These are phyloP conservation scores for Drosophila rubida DNA, from an alignment of 2,888 invertebrate genomes.

Conservation along the genomic window DNA sequence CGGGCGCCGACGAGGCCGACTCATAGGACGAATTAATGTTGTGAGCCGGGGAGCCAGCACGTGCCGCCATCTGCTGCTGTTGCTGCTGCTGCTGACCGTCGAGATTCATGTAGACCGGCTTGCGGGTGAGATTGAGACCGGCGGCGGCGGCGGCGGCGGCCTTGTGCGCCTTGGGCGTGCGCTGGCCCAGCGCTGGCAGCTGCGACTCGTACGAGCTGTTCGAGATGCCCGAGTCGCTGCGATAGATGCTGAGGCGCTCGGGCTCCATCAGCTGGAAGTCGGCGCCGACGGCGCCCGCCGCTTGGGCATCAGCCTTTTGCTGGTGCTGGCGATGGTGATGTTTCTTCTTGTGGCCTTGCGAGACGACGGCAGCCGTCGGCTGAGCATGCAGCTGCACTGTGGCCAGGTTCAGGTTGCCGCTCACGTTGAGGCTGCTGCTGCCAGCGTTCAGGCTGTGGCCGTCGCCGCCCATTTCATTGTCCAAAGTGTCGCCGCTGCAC, in stretches of 20 bases:
- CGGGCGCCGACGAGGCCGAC: conserved; percentile 73
- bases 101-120: conserved; percentile 76
- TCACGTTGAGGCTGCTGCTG: conserved; percentile 32
- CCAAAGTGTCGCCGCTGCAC: conserved; percentile 62
- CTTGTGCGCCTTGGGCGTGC: conserved; percentile 67
- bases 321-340: conserved; percentile 83
- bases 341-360: conserved; percentile 78
- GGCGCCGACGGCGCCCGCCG: conserved; percentile 41
- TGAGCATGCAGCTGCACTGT: conserved; percentile 74
- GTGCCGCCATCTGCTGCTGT: conserved; percentile 42
- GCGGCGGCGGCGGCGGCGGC: conserved; percentile 36
- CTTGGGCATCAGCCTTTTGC: conserved; percentile 69
- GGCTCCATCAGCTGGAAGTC: conserved; percentile 83
- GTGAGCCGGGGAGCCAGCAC: conserved; percentile 66
- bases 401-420: conserved; percentile 52
- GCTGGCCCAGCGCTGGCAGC: conserved; percentile 56
- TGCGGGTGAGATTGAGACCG: conserved; percentile 41
- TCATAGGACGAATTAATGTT: conserved; percentile 81
- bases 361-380: conserved; percentile 52
- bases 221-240: conserved; percentile 85
- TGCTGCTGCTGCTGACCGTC: conserved; percentile 65
- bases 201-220: conserved; percentile 86
- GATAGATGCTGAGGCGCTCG: conserved; percentile 84
- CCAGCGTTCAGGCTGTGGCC: conserved; percentile 47
- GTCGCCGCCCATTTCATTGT: conserved; percentile 59